A percentile compares a stretch with the other conserved stretches of the same genome.
These are phyloP conservation scores for Anabacerthia variegaticeps DNA, from an alignment of 2,797 vertebrate genomes.

Conservation along the genomic window DNA sequence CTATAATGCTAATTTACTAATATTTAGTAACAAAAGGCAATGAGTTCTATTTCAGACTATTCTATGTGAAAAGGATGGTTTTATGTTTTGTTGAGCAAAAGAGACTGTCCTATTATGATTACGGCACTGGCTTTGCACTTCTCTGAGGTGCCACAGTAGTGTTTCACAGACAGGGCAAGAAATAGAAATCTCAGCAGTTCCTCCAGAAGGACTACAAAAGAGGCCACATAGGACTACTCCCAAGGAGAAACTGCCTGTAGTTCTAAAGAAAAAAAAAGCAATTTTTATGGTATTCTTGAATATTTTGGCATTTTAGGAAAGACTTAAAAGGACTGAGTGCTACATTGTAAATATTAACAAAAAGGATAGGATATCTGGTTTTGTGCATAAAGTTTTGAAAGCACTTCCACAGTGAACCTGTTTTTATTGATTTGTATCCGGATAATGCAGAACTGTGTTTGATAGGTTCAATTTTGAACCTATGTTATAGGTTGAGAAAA, in stretches of 20 bases:
- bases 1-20: not conserved
- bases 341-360: not conserved
- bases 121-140: not conserved
- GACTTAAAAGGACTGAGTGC: not conserved
- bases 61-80: not conserved
- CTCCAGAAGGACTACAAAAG: not conserved
- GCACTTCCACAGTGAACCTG: not conserved
- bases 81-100: not conserved
- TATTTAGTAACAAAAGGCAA: not conserved
- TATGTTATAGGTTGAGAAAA: not conserved
- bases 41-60: not conserved
- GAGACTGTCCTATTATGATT: not conserved
- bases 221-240: not conserved
- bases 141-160: not conserved
- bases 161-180: not conserved
- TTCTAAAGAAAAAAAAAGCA: not conserved
- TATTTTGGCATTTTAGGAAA: not conserved
- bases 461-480: not conserved
- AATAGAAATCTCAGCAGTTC: not conserved
- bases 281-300: not conserved
- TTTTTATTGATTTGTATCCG: not conserved
- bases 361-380: not conserved
- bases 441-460: not conserved
- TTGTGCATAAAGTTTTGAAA: not conserved
- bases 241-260: not conserved